Percentiles rank a stretch among this genome's conserved stretches.
Evolutionary conservation across 2,888 invertebrate genomes (phyloP).

Genomic region (Rhingia campestris): DNA sequence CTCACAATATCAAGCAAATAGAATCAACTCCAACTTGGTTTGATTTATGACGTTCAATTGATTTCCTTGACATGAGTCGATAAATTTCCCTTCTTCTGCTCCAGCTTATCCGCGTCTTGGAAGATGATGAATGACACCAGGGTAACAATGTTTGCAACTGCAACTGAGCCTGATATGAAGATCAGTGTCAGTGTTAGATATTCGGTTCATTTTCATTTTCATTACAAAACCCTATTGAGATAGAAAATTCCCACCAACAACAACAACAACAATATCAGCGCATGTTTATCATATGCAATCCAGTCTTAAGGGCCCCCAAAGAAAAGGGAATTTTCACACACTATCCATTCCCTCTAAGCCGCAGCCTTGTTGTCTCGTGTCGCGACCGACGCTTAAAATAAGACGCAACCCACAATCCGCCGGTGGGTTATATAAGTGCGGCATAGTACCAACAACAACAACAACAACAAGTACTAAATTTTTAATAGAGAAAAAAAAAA

Average conservation of each 20-base stretch:
- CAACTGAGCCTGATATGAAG: constrained; percentile 11
- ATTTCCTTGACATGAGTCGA: constrained; percentile 9
- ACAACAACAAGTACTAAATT: constrained; percentile 7
- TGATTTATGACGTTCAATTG: constrained; percentile 35
- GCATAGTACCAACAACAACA: not conserved
- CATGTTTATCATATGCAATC: too few species aligned
- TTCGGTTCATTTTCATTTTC: constrained; percentile 52
- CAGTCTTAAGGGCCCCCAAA: constrained; percentile 1
- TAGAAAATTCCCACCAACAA: constrained; percentile 40
- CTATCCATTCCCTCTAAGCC: constrained; percentile 11
- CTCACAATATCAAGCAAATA: not conserved
- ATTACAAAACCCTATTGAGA: not conserved
- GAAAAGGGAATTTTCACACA: constrained; percentile 56
- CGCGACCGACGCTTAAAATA: not conserved
- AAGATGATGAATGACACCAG: constrained; percentile 29
- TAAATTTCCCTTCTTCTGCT: constrained; percentile 2
- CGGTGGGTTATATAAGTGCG: constrained; percentile 48
- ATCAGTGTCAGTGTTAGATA: constrained; percentile 37
- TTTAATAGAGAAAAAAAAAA: constrained; percentile 29
- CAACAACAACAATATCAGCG: too few species aligned
- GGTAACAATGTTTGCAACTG: constrained; percentile 5
- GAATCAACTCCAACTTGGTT: not conserved
- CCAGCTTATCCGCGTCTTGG: not conserved
- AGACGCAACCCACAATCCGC: constrained; percentile 28
- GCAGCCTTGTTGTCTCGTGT: not conserved